These are phyloP conservation scores for Limnephilus lunatus DNA, from an alignment of 2,888 invertebrate species.

Conservation along the genomic window DNA sequence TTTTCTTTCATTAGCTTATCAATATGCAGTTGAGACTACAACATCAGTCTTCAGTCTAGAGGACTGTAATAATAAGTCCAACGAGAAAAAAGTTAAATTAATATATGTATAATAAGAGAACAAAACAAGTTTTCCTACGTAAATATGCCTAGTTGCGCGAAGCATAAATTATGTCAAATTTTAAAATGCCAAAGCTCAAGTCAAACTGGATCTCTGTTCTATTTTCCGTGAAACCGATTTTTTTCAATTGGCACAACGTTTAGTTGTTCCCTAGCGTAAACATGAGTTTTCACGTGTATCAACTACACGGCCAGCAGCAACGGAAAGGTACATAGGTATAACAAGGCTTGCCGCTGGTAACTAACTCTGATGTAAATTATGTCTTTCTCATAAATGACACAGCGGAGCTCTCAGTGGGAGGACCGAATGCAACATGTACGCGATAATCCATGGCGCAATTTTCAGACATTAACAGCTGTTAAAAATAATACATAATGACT, in stretches of 20 bases:
- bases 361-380: no score
- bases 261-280: neutral
- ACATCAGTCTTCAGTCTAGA: neutral
- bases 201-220: neutral
- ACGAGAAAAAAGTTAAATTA: neutral
- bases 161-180: neutral
- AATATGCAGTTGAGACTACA: neutral
- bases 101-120: neutral
- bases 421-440: no score
- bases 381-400: no score
- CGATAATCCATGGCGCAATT: no score
- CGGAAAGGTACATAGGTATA: no score
- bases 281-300: neutral
- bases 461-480: no score
- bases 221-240: neutral
- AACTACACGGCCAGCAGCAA: neutral
- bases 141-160: neutral
- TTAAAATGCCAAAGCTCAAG: neutral
- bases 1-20: neutral
- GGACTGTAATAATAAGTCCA: neutral
- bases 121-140: neutral
- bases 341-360: no score
- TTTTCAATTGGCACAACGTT: neutral
- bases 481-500: no score
- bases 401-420: no score